Base-by-base conservation (phyloP, 2,888 invertebrate genomes). In the Lasius platythorax region DNA sequence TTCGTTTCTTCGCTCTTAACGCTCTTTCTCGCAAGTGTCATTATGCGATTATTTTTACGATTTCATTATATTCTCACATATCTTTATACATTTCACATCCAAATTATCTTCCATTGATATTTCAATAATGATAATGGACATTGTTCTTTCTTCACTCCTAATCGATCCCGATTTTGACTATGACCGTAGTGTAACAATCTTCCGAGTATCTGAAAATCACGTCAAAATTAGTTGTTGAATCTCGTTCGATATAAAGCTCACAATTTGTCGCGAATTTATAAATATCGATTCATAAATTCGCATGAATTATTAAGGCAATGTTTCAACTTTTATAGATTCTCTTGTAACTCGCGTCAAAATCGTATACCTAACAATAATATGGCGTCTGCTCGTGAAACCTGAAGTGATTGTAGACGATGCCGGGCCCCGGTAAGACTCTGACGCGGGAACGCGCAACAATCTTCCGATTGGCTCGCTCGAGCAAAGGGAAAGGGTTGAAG, bases 401-500 rank as follows among this genome's bases (percentile, higher is more conserved):
- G 89, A 87, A 90, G 86, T 82, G 92, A 90, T 89, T 87, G 88
- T 84, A 76, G 84, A 87, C 87, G 87, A 88, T 79, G 88, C 89
- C 87, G 85, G 87, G 87, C 78, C 87, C 76, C 86, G n/a, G 37
- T 87, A 82, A 86, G 88, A 87, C 84, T 82, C 70, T 81, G 81
- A 53, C 86, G 89, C 87, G 86, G 86, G 87, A 87, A 88, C 79
- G 56, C 73, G 46, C 73, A 76, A 68, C 82, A 33, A 78, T 82
- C 67, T 66, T 68, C 43, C 83, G 84, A 89, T 90, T 89, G 89
- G 89, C 33, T 87, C 82, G 87, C 28, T 83, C 83, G 40, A 28
- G 50, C 37, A 73, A 68, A 50, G 68, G 73, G 87, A 56, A 70
- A 87, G 83, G 88, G 85, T 84, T 87, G 64, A 83, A 79, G 53